These are phyloP conservation scores for Plagodis pulveraria DNA, from an alignment of 2,888 invertebrate species.

Conservation along the genomic window DNA sequence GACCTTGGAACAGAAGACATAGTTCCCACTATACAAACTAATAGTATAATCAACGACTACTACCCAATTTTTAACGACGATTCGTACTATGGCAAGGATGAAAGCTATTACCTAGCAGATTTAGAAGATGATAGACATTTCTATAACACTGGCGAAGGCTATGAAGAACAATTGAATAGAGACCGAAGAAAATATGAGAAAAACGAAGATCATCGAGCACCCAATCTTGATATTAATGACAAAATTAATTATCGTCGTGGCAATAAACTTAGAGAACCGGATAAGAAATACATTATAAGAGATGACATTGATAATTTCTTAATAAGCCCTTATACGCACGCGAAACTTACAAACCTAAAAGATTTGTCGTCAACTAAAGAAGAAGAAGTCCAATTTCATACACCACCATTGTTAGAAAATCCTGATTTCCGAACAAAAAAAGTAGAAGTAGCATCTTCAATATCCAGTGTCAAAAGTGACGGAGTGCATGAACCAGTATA, in stretches of 20 bases:
- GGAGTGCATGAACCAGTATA: neutral
- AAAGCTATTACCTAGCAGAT: slow-evolving; percentile 49
- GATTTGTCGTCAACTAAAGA: slow-evolving; percentile 11
- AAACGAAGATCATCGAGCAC: slow-evolving; percentile 14
- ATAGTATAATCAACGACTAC: slow-evolving; percentile 62
- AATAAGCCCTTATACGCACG: slow-evolving; percentile 1
- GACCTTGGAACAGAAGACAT: slow-evolving; percentile 46
- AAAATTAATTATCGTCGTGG: slow-evolving; percentile 17
- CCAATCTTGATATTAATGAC: slow-evolving; percentile 20
- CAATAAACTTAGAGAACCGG: slow-evolving; percentile 11
- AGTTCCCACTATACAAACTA: slow-evolving; percentile 43
- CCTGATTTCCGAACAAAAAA: slow-evolving; percentile 66
- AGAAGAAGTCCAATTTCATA: slow-evolving; percentile 46
- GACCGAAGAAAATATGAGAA: slow-evolving; percentile 29
- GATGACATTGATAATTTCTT: neutral
- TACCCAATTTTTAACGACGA: slow-evolving; percentile 68
- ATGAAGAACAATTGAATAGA: slow-evolving; percentile 26
- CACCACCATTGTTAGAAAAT: slow-evolving; percentile 57
- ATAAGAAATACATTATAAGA: slow-evolving; percentile 21
- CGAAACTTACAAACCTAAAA: slow-evolving; percentile 16
- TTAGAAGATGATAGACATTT: slow-evolving; percentile 56
- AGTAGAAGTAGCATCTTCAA: slow-evolving; percentile 42
- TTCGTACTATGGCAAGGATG: slow-evolving; percentile 48
- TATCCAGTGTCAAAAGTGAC: neutral
- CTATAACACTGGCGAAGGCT: slow-evolving; percentile 51